Percentiles rank a stretch among this genome's conserved stretches.
These are phyloP conservation scores for Alaudala cheleensis DNA, from an alignment of 2,113 vertebrate genomes.

Conservation along the genomic window DNA sequence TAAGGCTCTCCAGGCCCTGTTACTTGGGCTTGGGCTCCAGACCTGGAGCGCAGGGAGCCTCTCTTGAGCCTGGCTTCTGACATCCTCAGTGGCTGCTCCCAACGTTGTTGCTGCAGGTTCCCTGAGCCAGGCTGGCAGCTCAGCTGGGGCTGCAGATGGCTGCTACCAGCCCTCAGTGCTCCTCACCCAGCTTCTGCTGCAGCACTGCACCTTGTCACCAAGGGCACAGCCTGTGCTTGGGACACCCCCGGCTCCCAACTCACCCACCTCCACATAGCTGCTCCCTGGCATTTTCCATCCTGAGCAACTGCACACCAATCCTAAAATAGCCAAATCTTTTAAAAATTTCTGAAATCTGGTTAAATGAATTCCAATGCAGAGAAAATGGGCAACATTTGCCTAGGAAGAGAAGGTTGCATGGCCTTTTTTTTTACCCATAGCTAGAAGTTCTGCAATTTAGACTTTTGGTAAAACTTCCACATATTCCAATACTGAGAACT, in stretches of 20 bases:
- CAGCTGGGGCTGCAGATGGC: background rate
- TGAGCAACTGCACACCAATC: background rate
- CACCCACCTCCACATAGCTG: fast-evolving
- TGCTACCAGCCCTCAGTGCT: background rate
- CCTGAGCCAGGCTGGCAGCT: background rate
- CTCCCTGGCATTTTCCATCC: background rate
- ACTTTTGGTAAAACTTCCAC: background rate
- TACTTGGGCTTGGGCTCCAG: background rate
- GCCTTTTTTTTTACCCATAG: background rate
- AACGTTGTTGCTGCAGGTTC: fast-evolving
- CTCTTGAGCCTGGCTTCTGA: background rate
- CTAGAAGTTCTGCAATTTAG: background rate
- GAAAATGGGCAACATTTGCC: background rate
- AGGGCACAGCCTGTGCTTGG: background rate
- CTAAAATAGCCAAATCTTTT: background rate
- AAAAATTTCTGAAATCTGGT: background rate
- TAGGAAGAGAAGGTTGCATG: background rate
- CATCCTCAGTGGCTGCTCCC: fast-evolving
- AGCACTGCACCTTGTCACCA: fast-evolving
- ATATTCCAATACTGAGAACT: background rate
- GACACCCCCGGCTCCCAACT: fast-evolving
- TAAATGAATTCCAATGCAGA: background rate
- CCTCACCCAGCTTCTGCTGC: background rate
- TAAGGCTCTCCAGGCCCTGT: too few relatives aligned
- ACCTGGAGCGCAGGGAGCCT: fast-evolving